Evolutionary conservation across 2,113 vertebrate genomes (phyloP), one percentile per base, ranked within the genome.

Genomic region (Aldabrachelys gigantea): DNA sequence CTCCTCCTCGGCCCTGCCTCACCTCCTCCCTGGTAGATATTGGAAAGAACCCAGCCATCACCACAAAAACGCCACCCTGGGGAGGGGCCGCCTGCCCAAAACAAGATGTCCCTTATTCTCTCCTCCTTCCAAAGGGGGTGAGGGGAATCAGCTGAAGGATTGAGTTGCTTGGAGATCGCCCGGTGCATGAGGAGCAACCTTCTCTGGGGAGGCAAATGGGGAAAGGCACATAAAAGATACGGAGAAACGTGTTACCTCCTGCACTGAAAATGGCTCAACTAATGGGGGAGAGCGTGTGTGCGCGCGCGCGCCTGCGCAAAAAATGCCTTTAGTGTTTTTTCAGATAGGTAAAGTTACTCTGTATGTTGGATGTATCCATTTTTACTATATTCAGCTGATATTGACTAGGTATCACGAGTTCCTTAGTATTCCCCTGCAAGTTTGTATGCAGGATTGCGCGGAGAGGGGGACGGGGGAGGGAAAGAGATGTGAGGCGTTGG

Each of bases 401-500:
- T 14, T 75, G 72, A 75, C 75, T 72, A 1, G 41, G 59, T 62
- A 59, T 53, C 10, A 47, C 44, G 84, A 4, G 31, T 57, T 80
- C 84, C 75, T 1, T 69, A 49, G 52, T 57, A 2, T 2, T 38
- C 87, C 80, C 76, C 85, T 85, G 86, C 91, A 16, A 56, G 85
- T 80, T 78, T 10, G 85, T 49, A 85, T 85, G n/a, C 80, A 82
- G 65, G 75, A 16, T 10, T 52, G 72, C 5, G 72, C 41, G 76
- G 89, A 79, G 88, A 57, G 88, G 9, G 1, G 22, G 2, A 19
- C 4, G 85, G 85, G 87, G 22, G 87, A 8, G 75, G 75, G 38
- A 84, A 88, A 91, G 76, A 88, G 90, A 87, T 96, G 90, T 59
- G 91, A 97, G 95, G 91, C 95, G 24, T 53, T 72, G 95, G 91